These are phyloP conservation scores for Heteromyza rotundicornis DNA, from an alignment of 2,888 invertebrate genomes.

Conservation along the genomic window DNA sequence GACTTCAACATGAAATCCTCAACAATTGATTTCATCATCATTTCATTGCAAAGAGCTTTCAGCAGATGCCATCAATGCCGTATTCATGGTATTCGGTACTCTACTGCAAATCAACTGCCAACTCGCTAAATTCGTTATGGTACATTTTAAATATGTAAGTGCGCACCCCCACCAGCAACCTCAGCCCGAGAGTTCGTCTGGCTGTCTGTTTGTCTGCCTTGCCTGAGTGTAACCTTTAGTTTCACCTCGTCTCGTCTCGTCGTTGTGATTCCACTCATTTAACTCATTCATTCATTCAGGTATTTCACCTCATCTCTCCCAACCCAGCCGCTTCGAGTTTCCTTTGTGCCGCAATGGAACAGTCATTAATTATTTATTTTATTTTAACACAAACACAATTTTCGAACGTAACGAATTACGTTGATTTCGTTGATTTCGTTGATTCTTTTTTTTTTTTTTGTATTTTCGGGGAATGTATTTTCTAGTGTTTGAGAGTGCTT, in stretches of 20 bases:
- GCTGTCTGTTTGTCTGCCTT: neutral
- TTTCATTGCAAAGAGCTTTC: neutral
- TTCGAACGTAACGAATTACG: conserved; percentile 17
- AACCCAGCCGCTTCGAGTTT: neutral
- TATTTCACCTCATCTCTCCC: neutral
- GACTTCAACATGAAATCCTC: neutral
- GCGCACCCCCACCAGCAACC: neutral
- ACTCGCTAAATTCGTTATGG: neutral
- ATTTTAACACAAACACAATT: conserved; percentile 12
- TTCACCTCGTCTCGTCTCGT: neutral
- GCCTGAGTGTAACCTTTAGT: neutral
- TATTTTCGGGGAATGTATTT: neutral
- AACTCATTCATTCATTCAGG: neutral
- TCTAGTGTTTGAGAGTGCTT: neutral
- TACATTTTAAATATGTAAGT: neutral
- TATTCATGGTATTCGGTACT: neutral
- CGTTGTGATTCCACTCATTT: neutral
- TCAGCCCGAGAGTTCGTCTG: too few relatives aligned
- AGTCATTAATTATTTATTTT: conserved; percentile 24
- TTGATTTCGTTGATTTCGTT: conserved; percentile 15
- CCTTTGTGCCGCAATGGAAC: too few relatives aligned
- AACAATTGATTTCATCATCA: conserved; percentile 1
- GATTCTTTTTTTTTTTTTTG: neutral
- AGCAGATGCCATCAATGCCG: neutral
- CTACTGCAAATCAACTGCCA: neutral